Evolutionary conservation across 2,113 vertebrate genomes (phyloP).

Genomic region (Cebus imitator): DNA sequence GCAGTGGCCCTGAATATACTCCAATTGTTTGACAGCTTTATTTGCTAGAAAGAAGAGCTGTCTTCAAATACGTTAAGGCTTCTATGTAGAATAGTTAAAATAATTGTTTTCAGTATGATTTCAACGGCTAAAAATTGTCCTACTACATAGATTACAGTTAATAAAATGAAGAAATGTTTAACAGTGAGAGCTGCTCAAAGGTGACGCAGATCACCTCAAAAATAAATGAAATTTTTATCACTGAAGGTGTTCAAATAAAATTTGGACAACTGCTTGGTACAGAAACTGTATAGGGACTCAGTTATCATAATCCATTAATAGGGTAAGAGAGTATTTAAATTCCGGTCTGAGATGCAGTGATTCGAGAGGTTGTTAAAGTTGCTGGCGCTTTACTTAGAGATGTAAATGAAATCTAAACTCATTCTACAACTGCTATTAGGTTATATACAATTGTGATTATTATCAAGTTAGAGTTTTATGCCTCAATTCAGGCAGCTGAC

Average conservation of each 20-base stretch:
- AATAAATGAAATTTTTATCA: background rate
- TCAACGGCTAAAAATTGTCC: background rate
- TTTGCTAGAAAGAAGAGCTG: background rate
- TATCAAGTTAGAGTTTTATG: slow-evolving; percentile 29
- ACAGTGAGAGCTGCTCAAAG: background rate
- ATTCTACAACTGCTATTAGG: background rate
- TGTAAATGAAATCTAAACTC: slow-evolving; percentile 31
- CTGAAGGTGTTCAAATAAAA: background rate
- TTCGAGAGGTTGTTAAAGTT: slow-evolving; percentile 1
- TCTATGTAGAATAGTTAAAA: background rate
- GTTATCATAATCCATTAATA: background rate
- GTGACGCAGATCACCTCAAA: background rate
- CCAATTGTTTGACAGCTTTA: background rate
- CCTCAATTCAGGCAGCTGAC: background rate
- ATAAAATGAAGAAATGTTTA: background rate
- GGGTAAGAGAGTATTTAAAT: background rate
- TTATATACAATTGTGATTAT: background rate
- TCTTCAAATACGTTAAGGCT: slow-evolving; percentile 24
- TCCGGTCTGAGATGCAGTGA: background rate
- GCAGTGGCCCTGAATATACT: background rate
- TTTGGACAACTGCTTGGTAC: background rate
- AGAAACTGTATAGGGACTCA: background rate
- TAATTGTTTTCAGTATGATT: background rate
- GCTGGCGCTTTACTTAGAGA: slow-evolving; percentile 1
- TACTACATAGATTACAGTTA: background rate